Base-by-base conservation (phyloP, 1,140 invertebrate genomes). In the Penaeus vannamei region DNA sequence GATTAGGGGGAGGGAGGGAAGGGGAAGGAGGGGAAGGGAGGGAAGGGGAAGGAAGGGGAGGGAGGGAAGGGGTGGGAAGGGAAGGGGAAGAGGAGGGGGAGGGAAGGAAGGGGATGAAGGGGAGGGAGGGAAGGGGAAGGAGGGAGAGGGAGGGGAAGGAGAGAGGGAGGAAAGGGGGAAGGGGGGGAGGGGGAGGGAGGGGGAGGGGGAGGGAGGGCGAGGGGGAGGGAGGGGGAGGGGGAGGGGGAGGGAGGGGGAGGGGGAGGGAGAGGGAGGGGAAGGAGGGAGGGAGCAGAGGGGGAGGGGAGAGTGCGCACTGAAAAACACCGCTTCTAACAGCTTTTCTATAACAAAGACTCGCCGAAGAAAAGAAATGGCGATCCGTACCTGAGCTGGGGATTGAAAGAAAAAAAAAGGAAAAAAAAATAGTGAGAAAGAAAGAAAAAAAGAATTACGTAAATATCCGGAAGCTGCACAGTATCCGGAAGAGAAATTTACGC, bases 141-240 rank as follows among this genome's bases (percentile, higher is more conserved):
- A 66, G 64, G 29, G 12, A 26, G 42, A 32, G 22, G 22, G 46
- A 59, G 36, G 4, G 22, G 42, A 69, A 14, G 23, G 14, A 69
- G 66, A 69, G 12, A 20, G 66, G 29, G 10, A 8, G 10, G 29
- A 29, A 69, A 8, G 29, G 66, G 29, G 3, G 10, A 29, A 69
- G 19, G 0, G 79, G 53, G 17, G 61, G 80, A 81, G 79, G 29
- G 19, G 60, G 79, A 81, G 61, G 69, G 61, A 66, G 83, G 83
- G 69, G 61, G 66, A 61, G 66, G 61, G 20, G 29, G 82, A 64
- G 82, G 29, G 42, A 84, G 82, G 69, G 26, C 69, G 53, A 84
- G 81, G 66, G 59, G 29, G 69, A 23, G n/a, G 32, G 23, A 72
- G 4, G 19, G 20, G 32, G 17, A 23, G 69, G 69, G 32, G 32